Evolutionary conservation across 2,888 invertebrate genomes (phyloP).

Genomic region (Hydroisotoma schaefferi): DNA sequence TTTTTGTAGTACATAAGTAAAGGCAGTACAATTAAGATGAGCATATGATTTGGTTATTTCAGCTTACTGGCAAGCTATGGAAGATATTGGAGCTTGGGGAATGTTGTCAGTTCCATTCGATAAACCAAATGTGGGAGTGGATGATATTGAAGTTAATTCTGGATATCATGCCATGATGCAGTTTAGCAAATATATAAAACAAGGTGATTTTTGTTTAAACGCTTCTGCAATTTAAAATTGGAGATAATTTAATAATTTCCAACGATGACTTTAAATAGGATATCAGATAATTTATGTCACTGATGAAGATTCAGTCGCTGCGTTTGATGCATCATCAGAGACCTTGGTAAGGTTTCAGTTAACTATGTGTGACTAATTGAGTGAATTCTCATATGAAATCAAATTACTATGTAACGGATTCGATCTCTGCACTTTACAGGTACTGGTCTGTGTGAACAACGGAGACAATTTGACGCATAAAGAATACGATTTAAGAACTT

Average conservation of each 20-base stretch:
- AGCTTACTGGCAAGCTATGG: constrained; percentile 48
- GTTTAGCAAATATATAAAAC: constrained; percentile 43
- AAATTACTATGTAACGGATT: neutral
- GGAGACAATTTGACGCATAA: neutral
- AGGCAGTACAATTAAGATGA: neutral
- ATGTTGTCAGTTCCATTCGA: constrained; percentile 37
- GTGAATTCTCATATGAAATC: too few species aligned
- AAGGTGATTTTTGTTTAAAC: constrained; percentile 27
- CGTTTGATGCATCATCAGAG: constrained; percentile 20
- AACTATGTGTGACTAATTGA: too few species aligned
- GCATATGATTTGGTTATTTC: neutral
- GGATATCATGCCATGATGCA: constrained; percentile 44
- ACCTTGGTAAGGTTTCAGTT: constrained; percentile 22
- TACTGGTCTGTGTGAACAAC: constrained; percentile 23
- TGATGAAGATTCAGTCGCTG: constrained; percentile 37
- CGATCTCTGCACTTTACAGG: constrained; percentile 8
- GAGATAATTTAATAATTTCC: neutral
- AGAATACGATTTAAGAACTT: constrained; percentile 19
- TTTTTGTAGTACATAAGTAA: neutral
- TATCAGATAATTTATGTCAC: constrained; percentile 27
- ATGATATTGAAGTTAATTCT: constrained; percentile 35
- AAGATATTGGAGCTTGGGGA: constrained; percentile 42
- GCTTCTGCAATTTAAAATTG: neutral
- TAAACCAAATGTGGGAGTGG: constrained; percentile 19
- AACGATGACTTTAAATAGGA: constrained; percentile 19